Evolutionary conservation across 2,797 vertebrate species (phyloP).

Genomic region (Calcarius lapponicus): DNA sequence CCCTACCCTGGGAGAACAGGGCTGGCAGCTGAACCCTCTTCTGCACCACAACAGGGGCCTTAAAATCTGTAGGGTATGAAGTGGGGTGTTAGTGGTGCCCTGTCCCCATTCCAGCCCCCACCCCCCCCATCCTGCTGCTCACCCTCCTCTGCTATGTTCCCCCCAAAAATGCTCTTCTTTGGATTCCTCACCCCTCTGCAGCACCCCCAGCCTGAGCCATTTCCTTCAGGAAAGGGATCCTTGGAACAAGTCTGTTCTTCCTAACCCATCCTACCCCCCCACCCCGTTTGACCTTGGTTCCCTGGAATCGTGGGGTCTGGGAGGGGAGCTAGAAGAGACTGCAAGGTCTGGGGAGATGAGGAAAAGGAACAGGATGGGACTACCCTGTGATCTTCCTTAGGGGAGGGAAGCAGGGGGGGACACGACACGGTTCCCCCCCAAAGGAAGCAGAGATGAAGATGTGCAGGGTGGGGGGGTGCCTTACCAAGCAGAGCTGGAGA

Average conservation of each 20-base stretch:
- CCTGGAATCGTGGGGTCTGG: not conserved
- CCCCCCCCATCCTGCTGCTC: not conserved
- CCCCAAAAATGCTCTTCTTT: not conserved
- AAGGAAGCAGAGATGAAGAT: not conserved
- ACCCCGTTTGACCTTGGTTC: not conserved
- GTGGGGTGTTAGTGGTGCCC: too few species aligned
- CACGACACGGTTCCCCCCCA: not conserved
- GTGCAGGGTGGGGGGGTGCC: not conserved
- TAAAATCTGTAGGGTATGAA: not conserved
- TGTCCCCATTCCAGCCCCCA: not conserved
- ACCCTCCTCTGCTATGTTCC: not conserved
- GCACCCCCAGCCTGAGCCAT: not conserved
- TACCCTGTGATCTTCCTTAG: not conserved
- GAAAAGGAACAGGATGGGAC: not conserved
- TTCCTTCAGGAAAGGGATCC: not conserved
- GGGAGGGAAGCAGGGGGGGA: not conserved
- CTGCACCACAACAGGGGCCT: not conserved
- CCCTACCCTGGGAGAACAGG: not conserved
- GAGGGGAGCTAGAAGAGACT: not conserved
- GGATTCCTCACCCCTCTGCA: not conserved
- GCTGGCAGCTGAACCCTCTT: not conserved
- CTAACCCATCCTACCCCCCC: not conserved
- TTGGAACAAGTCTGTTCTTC: not conserved
- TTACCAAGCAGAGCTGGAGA: not conserved
- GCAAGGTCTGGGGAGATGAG: not conserved